A percentile compares a stretch with the other conserved stretches of the same genome.
These are phyloP conservation scores for Misgurnus anguillicaudatus DNA, from an alignment of 2,113 vertebrate species.

Conservation along the genomic window DNA sequence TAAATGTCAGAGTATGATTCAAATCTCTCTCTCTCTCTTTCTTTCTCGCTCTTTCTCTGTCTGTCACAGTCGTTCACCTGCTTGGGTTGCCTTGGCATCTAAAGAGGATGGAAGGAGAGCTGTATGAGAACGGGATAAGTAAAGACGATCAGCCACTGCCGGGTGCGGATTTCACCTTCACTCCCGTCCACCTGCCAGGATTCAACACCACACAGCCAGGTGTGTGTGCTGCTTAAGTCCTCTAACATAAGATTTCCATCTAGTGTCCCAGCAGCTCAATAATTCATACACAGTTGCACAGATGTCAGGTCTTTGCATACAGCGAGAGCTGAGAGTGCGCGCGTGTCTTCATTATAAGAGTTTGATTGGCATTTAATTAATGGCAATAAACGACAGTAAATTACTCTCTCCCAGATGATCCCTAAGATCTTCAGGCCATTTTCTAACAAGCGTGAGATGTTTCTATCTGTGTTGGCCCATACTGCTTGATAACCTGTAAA, in stretches of 20 bases:
- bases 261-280: background rate
- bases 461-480: background rate
- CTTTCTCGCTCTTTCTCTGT: background rate
- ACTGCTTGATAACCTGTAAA: background rate
- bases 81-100: constrained; percentile 89
- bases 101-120: constrained; percentile 81
- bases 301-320: constrained; percentile 19
- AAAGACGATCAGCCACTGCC: constrained; percentile 79
- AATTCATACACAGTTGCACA: constrained; percentile 6
- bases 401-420: constrained; percentile 39
- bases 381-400: constrained; percentile 32
- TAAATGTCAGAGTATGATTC: background rate
- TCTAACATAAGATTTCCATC: background rate
- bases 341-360: constrained; percentile 43
- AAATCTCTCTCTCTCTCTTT: background rate
- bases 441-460: background rate
- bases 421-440: constrained; percentile 2
- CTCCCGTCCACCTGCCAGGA: constrained; percentile 78
- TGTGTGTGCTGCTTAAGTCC: constrained; percentile 37
- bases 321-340: constrained; percentile 3
- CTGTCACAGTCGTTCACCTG: constrained; percentile 83
- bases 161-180: constrained; percentile 77
- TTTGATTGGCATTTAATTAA: constrained; percentile 59
- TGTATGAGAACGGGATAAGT: constrained; percentile 88
- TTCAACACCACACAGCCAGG: constrained; percentile 73